These are phyloP conservation scores for Caretta caretta DNA, from an alignment of 2,113 vertebrate genomes.

Conservation along the genomic window DNA sequence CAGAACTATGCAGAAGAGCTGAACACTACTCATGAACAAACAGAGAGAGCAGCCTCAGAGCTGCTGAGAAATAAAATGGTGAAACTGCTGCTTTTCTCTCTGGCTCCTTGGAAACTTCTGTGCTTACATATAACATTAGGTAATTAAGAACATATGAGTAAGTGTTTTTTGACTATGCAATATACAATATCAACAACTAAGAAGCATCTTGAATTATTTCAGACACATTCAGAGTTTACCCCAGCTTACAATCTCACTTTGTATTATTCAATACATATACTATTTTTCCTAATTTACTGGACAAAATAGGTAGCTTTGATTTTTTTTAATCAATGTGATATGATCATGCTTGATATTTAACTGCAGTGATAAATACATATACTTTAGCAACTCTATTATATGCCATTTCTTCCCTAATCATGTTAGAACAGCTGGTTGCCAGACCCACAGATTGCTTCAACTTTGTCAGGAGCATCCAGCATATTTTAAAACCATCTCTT, in stretches of 20 bases:
- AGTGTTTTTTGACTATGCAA: background rate
- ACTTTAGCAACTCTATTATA: slow-evolving; percentile 77
- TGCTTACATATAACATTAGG: background rate
- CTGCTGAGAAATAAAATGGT: background rate
- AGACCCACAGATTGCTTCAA: slow-evolving; percentile 73
- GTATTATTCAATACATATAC: background rate
- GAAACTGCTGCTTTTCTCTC: background rate
- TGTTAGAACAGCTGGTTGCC: slow-evolving; percentile 85
- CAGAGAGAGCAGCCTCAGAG: background rate
- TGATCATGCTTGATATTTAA: slow-evolving; percentile 56
- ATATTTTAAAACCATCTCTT: slow-evolving; percentile 81
- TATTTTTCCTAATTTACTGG: slow-evolving; percentile 32
- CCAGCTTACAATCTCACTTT: background rate
- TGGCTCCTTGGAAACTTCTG: background rate
- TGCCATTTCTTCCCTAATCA: slow-evolving; percentile 74
- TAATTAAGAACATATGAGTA: background rate
- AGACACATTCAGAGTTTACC: background rate
- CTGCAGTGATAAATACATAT: slow-evolving; percentile 61
- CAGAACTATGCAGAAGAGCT: background rate
- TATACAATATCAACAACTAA: background rate
- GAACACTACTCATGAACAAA: background rate
- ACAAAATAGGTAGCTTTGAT: slow-evolving; percentile 30
- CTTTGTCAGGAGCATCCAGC: slow-evolving; percentile 76
- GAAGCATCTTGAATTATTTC: background rate
- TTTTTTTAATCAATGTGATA: slow-evolving; percentile 25